Conservation (phyloP, 2,888 invertebrate genomes). For the Aleiodes leptofemur region DNA sequence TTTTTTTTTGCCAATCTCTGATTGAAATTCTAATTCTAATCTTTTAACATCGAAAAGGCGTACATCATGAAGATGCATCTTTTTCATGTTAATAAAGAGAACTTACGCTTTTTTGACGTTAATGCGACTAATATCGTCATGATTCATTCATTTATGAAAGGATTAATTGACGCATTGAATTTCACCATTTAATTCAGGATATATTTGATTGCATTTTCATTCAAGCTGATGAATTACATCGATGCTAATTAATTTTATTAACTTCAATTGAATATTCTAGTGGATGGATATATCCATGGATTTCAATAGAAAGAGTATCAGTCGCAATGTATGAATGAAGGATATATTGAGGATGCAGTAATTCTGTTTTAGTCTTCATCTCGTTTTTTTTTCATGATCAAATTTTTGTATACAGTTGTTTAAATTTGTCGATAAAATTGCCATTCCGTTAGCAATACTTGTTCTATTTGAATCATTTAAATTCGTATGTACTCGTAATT, state of each 20-base stretch:
- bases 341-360: neutral
- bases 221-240: too few relatives aligned
- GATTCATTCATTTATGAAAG: conserved; percentile 47
- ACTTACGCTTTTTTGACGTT: too few relatives aligned
- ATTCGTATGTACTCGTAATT: conserved; percentile 51
- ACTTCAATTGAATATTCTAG: too few relatives aligned
- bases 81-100: too few relatives aligned
- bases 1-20: too few relatives aligned
- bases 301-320: neutral
- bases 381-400: neutral
- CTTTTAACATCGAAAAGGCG: too few relatives aligned
- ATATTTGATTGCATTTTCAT: too few relatives aligned
- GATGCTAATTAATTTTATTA: too few relatives aligned
- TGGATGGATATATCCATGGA: too few relatives aligned
- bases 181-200: neutral
- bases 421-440: conserved; percentile 18
- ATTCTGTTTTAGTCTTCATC: neutral
- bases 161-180: conserved; percentile 41
- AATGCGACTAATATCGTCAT: conserved; percentile 9
- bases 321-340: neutral
- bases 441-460: neutral
- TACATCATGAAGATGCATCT: too few relatives aligned
- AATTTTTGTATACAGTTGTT: conserved; percentile 5
- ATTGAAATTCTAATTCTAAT: too few relatives aligned
- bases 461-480: conserved; percentile 52